Conservation (phyloP, 2,113 vertebrate species). For the Labeo catla region DNA sequence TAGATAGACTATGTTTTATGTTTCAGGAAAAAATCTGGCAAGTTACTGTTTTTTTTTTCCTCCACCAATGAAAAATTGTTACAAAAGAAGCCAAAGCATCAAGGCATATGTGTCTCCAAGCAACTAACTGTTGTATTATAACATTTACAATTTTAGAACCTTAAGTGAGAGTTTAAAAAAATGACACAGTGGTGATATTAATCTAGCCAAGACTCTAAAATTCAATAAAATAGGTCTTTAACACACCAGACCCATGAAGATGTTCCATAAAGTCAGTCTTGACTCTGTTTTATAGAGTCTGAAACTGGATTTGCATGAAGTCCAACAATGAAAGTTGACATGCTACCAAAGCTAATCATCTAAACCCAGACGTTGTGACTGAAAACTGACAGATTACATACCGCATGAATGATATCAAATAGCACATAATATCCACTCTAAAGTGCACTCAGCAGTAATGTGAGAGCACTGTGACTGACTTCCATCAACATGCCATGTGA, state of each 20-base stretch:
- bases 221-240: not conserved
- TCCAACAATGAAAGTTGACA: not conserved
- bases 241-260: not conserved
- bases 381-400: not conserved
- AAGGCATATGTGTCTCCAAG: not conserved
- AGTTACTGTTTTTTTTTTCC: not conserved
- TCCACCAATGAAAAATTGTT: not conserved
- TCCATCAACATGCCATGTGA: slow-evolving; percentile 2
- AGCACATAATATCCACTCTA: not conserved
- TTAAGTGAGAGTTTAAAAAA: not conserved
- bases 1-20: too few relatives aligned
- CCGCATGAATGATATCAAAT: slow-evolving; percentile 4
- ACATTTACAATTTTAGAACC: not conserved
- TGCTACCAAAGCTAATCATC: not conserved
- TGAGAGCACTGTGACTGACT: not conserved
- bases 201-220: not conserved
- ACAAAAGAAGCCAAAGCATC: not conserved
- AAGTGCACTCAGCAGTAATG: slow-evolving; percentile 12
- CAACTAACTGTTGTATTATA: not conserved
- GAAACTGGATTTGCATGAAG: not conserved
- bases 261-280: not conserved
- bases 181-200: not conserved
- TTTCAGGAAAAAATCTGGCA: not conserved
- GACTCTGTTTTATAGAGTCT: not conserved
- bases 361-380: not conserved